Conservation (phyloP, 2,797 vertebrate species). For the Phrynocephalus guinanensis region DNA sequence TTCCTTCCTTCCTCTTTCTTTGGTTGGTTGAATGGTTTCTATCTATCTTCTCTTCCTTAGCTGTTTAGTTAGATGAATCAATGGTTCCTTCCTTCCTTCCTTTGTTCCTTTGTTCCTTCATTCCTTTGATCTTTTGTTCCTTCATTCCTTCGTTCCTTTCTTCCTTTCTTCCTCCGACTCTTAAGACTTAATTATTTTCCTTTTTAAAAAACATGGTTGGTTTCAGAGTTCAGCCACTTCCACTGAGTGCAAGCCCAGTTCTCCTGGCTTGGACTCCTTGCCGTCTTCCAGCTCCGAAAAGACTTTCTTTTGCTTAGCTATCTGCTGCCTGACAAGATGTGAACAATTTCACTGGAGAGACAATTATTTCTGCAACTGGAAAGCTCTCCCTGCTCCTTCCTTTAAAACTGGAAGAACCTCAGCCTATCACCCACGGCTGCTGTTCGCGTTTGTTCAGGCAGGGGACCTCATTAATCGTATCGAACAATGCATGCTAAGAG, state of each 20-base stretch:
- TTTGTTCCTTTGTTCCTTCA: no score
- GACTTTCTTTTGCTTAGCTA: conserved; percentile 13
- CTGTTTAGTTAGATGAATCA: no score
- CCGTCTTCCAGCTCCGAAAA: conserved; percentile 21
- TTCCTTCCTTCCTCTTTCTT: no score
- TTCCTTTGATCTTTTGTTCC: no score
- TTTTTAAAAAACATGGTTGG: background rate
- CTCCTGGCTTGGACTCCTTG: conserved; percentile 5
- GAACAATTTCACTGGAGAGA: conserved; percentile 51
- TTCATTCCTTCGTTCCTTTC: no score
- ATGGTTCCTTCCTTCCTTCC: no score
- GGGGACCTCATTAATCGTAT: conserved; percentile 61
- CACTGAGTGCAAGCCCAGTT: background rate
- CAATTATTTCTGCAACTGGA: conserved; percentile 62
- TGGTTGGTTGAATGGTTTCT: no score
- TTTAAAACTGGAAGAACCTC: conserved; percentile 62
- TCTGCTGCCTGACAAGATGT: no score
- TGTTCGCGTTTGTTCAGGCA: conserved; percentile 49
- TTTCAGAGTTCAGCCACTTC: conserved; percentile 20
- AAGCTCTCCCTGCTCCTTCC: conserved; percentile 61
- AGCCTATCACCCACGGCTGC: conserved; percentile 48
- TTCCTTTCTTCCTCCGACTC: no score
- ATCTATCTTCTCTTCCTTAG: no score
- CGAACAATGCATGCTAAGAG: conserved; percentile 57
- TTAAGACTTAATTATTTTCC: no score